Percentiles rank a stretch among this genome's conserved stretches.
Conservation (phyloP, 2,797 vertebrate genomes). For the Ctenochaetus hawaiiensis region DNA sequence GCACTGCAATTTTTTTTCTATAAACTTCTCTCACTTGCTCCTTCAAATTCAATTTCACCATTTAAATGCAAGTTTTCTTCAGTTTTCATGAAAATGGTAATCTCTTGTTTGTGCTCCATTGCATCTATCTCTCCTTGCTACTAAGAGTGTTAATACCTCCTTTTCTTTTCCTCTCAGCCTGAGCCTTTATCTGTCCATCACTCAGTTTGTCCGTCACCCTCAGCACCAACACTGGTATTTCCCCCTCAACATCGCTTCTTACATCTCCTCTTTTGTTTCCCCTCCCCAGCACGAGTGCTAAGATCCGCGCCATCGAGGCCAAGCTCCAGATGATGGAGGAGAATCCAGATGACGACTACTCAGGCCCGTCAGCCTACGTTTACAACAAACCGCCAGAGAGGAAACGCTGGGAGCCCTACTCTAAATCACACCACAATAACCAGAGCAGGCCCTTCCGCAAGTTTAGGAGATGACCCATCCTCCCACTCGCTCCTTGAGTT, state of each 20-base stretch:
- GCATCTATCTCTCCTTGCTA: slow-evolving; percentile 11
- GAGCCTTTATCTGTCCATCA: slow-evolving; percentile 47
- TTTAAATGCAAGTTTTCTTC: slow-evolving; percentile 42
- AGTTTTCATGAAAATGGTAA: slow-evolving; percentile 24
- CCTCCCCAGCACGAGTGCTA: slow-evolving; percentile 90
- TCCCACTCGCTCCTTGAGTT: slow-evolving; percentile 52
- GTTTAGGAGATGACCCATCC: slow-evolving; percentile 86
- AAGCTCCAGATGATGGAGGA: slow-evolving; percentile 99
- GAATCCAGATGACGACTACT: slow-evolving; percentile 93
- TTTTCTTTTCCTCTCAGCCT: slow-evolving; percentile 25
- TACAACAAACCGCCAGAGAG: slow-evolving; percentile 96
- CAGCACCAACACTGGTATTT: slow-evolving; percentile 34
- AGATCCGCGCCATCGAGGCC: slow-evolving; percentile 98
- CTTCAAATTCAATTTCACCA: slow-evolving; percentile 33
- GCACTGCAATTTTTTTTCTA: slow-evolving; percentile 31
- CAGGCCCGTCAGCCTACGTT: slow-evolving; percentile 91
- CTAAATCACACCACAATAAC: slow-evolving; percentile 83
- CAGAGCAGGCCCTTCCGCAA: slow-evolving; percentile 83
- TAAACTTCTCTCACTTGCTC: slow-evolving; percentile 29
- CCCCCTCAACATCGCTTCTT: slow-evolving; percentile 25
- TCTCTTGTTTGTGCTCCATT: slow-evolving; percentile 16
- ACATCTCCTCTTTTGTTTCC: slow-evolving; percentile 16
- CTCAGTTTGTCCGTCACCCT: slow-evolving; percentile 9
- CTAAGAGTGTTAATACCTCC: slow-evolving; percentile 33
- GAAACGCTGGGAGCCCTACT: slow-evolving; percentile 95